A percentile compares a stretch with the other conserved stretches of the same genome.
phyloP scores from a whole-genome alignment of 1,140 invertebrate genomes.

The Drosophila jambulina region DNA sequence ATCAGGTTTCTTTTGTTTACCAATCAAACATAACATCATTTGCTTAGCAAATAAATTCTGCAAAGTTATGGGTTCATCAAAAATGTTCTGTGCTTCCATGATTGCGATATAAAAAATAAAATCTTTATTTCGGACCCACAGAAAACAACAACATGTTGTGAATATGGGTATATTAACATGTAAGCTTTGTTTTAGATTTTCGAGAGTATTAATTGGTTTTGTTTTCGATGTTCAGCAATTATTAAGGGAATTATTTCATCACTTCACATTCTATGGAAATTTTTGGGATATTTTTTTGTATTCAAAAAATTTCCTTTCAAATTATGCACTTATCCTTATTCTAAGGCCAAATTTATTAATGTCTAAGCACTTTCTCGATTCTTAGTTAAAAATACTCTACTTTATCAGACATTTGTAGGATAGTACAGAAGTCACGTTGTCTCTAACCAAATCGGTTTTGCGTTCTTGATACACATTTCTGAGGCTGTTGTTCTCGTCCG shows the following conservation, averaged over 20 bases:
- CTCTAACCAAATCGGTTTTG: conserved; percentile 21
- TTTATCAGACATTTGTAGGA: not conserved
- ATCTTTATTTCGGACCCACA: conserved; percentile 2
- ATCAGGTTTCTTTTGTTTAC: conserved; percentile 57
- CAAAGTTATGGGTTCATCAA: conserved; percentile 13
- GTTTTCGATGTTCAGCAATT: not conserved
- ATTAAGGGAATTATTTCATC: not conserved
- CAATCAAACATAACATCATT: conserved; percentile 40
- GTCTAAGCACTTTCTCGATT: no score
- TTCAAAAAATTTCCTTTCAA: not conserved
- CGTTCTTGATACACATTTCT: conserved; percentile 38
- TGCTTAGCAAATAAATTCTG: conserved; percentile 15
- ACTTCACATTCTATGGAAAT: not conserved
- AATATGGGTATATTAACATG: not conserved
- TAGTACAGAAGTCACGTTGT: conserved; percentile 13
- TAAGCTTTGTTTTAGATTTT: not conserved
- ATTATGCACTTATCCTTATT: no score
- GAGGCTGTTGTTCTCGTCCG: conserved; percentile 51
- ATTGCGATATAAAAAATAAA: conserved; percentile 10
- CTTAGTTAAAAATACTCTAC: not conserved
- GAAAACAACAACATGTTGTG: not conserved
- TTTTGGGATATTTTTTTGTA: not conserved
- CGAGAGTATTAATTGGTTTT: not conserved
- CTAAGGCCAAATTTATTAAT: no score
- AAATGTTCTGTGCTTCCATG: not conserved